Conservation (phyloP, 92 coral and sea anemone genomes). For the Siderastrea siderea region DNA sequence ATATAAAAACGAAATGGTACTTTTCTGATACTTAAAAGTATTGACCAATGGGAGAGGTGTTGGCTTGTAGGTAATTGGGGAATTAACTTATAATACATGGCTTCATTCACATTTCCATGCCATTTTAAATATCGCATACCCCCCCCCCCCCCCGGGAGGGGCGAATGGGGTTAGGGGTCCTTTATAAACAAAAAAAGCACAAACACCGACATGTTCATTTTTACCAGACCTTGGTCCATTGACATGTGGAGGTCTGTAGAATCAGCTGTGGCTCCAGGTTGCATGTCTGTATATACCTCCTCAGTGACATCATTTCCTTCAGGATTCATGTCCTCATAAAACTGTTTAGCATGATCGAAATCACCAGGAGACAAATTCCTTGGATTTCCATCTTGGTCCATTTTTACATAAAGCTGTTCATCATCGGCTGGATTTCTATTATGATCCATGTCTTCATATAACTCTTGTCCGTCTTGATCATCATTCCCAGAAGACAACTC, state of each 20-base stretch:
- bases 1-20: no score
- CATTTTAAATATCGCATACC: no score
- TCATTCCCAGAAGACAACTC: neutral
- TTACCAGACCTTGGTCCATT: neutral
- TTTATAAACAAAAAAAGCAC: no score
- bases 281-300: conserved; percentile 48
- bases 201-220: no score
- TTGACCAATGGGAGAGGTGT: no score
- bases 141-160: no score
- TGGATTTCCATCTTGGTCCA: neutral
- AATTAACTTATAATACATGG: no score
- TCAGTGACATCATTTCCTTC: conserved; percentile 21
- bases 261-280: conserved; percentile 13
- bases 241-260: neutral
- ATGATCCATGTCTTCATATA: conserved; percentile 22
- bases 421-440: neutral
- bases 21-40: no score
- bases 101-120: no score
- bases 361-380: neutral
- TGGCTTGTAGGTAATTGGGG: no score
- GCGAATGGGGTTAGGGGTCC: no score
- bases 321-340: neutral
- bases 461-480: conserved; percentile 6
- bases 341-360: neutral
- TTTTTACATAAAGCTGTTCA: neutral